Evolutionary conservation across 2,888 invertebrate genomes (phyloP).

Genomic region (Galeruca laticollis): DNA sequence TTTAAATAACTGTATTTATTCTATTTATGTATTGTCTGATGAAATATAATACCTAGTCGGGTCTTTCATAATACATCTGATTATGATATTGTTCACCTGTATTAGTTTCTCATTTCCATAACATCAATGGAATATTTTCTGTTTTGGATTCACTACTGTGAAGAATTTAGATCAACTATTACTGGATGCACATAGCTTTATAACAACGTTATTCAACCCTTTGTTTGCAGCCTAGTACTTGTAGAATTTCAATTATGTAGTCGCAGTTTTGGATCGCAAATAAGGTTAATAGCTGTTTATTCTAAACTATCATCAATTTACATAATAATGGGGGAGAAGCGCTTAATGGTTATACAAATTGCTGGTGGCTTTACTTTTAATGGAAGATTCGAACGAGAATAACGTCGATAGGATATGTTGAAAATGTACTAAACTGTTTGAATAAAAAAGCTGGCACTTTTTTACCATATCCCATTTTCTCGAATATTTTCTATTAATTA

Average conservation of each 20-base stretch:
- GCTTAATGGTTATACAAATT: slow-evolving; percentile 11
- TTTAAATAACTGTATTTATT: no score
- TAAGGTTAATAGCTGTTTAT: slow-evolving; percentile 21
- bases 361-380: slow-evolving; percentile 8
- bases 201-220: not conserved
- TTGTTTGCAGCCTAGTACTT: not conserved
- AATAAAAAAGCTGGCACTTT: not conserved
- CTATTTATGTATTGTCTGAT: no score
- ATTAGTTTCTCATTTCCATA: no score
- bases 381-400: not conserved
- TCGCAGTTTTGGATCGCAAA: slow-evolving; percentile 13
- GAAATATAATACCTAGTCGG: no score
- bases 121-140: no score
- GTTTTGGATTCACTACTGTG: not conserved
- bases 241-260: slow-evolving; percentile 13
- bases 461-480: no score
- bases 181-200: not conserved
- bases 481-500: no score
- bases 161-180: not conserved
- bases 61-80: no score
- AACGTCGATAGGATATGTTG: not conserved
- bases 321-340: slow-evolving; percentile 15
- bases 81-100: no score
- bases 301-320: slow-evolving; percentile 13
- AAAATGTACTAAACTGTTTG: not conserved